A percentile compares a stretch with the other conserved stretches of the same genome.
phyloP scores from a whole-genome alignment of 2,113 vertebrate species.

The Neolamprologus caudopunctatus region DNA sequence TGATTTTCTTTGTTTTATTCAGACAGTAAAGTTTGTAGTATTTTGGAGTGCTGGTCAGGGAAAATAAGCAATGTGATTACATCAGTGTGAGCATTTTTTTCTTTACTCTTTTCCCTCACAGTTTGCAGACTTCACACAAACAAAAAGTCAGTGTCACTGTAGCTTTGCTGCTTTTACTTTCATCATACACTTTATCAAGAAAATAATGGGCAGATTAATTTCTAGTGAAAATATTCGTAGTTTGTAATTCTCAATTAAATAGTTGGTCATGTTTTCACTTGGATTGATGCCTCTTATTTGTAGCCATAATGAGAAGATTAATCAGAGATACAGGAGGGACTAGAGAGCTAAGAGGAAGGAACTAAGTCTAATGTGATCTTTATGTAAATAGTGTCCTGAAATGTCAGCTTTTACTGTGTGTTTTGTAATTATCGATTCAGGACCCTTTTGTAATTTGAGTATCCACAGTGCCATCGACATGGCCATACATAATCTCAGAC shows the following conservation, averaged over 20 bases:
- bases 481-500: neutral
- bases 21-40: neutral
- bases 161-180: neutral
- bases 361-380: neutral
- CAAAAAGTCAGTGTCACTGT: neutral
- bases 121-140: accelerated
- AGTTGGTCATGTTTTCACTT: neutral
- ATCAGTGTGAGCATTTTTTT: neutral
- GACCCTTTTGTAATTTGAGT: neutral
- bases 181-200: neutral
- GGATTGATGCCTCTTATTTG: neutral
- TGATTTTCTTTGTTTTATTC: neutral
- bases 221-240: neutral
- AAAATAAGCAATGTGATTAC: neutral
- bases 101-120: neutral
- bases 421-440: neutral
- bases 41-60: neutral
- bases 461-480: neutral
- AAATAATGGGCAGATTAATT: neutral
- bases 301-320: neutral
- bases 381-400: neutral
- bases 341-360: neutral
- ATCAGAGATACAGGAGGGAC: neutral
- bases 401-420: neutral
- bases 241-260: neutral